Percentiles rank a stretch among this genome's conserved stretches.
These are phyloP conservation scores for Trichomycterus rosablanca DNA, from an alignment of 2,113 vertebrate genomes.

Conservation along the genomic window DNA sequence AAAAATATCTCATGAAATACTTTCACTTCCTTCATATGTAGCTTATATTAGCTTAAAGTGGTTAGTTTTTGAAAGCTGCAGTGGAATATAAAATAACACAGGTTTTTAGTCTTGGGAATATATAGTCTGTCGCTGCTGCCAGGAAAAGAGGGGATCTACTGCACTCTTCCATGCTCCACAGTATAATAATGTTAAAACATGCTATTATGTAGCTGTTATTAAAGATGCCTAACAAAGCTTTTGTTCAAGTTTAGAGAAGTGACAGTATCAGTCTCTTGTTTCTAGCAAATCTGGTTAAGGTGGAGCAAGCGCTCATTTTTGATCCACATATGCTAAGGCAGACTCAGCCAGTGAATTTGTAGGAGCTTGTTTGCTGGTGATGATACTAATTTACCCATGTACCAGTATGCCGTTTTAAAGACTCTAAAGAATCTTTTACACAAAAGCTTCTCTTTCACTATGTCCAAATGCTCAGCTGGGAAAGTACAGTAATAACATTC, in stretches of 20 bases:
- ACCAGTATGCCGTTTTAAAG: too few relatives aligned
- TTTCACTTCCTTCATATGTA: conserved; percentile 32
- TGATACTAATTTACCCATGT: background rate
- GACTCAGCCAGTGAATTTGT: conserved; percentile 1
- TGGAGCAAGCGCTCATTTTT: conserved; percentile 20
- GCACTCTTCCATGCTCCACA: conserved; percentile 42
- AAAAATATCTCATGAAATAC: conserved; percentile 34
- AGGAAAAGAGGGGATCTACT: conserved; percentile 66
- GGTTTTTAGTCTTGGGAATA: conserved; percentile 35
- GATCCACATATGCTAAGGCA: conserved; percentile 1
- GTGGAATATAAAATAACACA: conserved; percentile 60
- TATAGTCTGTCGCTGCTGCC: conserved; percentile 49
- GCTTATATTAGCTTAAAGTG: conserved; percentile 36
- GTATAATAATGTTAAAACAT: background rate
- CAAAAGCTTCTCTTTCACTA: background rate
- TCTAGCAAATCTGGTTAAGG: conserved; percentile 11
- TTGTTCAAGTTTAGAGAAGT: background rate
- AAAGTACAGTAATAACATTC: conserved; percentile 5
- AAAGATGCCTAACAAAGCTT: background rate
- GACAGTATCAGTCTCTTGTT: background rate
- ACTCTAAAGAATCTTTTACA: too few relatives aligned
- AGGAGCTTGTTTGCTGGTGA: background rate
- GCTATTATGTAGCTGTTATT: background rate
- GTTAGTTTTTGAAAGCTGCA: conserved; percentile 54
- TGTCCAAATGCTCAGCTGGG: background rate